A percentile compares a stretch with the other conserved stretches of the same genome.
Conservation (phyloP, 2,113 vertebrate genomes). For the Solenodon paradoxus region DNA sequence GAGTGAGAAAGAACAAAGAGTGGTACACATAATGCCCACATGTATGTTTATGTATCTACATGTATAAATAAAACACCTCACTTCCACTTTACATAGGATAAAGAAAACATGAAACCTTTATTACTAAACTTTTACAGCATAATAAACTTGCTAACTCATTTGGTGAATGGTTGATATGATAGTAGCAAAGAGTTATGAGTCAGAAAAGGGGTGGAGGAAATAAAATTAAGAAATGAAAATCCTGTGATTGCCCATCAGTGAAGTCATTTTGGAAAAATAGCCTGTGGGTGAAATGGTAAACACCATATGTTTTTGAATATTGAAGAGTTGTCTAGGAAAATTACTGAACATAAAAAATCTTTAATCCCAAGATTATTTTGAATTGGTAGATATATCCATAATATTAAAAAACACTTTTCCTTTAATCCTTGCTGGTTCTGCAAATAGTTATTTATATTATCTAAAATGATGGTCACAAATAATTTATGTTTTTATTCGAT, state of each 20-base stretch:
- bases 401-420: slow-evolving; percentile 25
- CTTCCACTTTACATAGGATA: neutral
- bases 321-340: slow-evolving; percentile 56
- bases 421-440: slow-evolving; percentile 30
- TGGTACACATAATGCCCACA: neutral
- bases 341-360: slow-evolving; percentile 20
- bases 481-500: neutral
- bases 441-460: slow-evolving; percentile 30
- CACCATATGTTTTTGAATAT: slow-evolving; percentile 70
- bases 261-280: slow-evolving; percentile 70
- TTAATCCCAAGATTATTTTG: slow-evolving; percentile 45
- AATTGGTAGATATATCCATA: slow-evolving; percentile 24
- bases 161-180: neutral
- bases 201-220: neutral
- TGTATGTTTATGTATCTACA: neutral
- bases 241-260: slow-evolving; percentile 49
- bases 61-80: slow-evolving; percentile 9
- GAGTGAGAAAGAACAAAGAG: neutral
- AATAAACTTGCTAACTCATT: neutral
- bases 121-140: neutral
- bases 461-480: slow-evolving; percentile 2
- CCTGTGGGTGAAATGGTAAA: slow-evolving; percentile 67
- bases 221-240: slow-evolving; percentile 60
- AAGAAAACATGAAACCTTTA: slow-evolving; percentile 20
- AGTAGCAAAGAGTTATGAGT: slow-evolving; percentile 41